Evolutionary conservation across 1,140 invertebrate species (phyloP), one percentile per base, ranked within the genome.

Genomic region (Ptiloglossa arizonensis): DNA sequence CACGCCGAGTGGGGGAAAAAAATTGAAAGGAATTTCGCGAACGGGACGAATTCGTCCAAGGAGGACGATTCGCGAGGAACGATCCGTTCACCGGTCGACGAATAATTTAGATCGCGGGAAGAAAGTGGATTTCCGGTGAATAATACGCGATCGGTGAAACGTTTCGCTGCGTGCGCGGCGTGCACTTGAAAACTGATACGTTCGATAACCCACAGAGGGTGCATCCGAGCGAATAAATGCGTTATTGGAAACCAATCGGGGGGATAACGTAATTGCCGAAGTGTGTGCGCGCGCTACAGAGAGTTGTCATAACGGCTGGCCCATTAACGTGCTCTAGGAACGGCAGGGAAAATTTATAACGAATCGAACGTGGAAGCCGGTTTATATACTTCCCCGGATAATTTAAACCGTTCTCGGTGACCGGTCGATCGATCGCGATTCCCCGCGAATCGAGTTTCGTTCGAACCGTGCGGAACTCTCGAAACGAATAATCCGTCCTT

Each of bases 161-260:
- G 66, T 59, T 69, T 59, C 64, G 32, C 5, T 57, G 66, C 41
- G 48, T 22, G 64, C 22, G 32, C 73, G 17, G 38, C 52, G 54
- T 69, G 66, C 54, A 59, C 73, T 76, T 68, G 73, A 69, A 76
- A 76, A 76, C 66, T 76, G 66, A 76, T 76, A 59, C 54, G 54
- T 76, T 76, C 60, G 57, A 72, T 78, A 72, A 78, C 24, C 22
- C 56, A 46, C 56, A 78, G 75, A 72, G 59, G 68, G 48, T 72
- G 35, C 59, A 44, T 46, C n/a, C 59, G 75, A 52, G 56, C 41
- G 75, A 27, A 62, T 72, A 72, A 72, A 78, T 44, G 59, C 67
- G 56, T 78, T 78, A 78, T 78, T 72, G 68, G 75, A 72, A 78
- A 71, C 57, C 68, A 63, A 78, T 78, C 57, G 75, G 57, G 9